Evolutionary conservation across 1,140 invertebrate species (phyloP), one percentile per base, ranked within the genome.

Genomic region (Plodia interpunctella): DNA sequence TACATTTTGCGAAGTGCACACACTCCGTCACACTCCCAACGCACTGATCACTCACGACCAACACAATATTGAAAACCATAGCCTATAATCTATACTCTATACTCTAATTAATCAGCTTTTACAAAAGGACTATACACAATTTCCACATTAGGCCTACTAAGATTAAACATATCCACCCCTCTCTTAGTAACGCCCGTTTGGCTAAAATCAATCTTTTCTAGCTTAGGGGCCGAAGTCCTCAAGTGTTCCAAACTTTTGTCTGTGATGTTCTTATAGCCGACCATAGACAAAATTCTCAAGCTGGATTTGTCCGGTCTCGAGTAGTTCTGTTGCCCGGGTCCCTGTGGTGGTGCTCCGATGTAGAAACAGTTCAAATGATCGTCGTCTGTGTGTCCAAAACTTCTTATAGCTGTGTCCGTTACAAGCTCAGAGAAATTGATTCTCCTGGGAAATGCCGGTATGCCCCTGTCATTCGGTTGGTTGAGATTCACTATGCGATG

Each of bases 221-320:
- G 74, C 62, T 88, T 80, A 0, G 92, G 92, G 0, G 92, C 92
- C 28, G 92, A 92, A 6, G 90, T 87, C 0, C 90, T 90, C 57
- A 94, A 80, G 71, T 94, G 93, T 15, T 87, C 66, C 10, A 95
- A 69, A 63, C 92, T 92, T n/a, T 90, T 79, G 72, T 94, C 91
- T 1, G 94, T 94, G 1, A 95, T 91, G 57, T 84, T 86, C 6
- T 90, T 80, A 78, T 92, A 95, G 54, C 94, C 92, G 49, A 92
- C 91, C 35, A 91, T 84, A 4, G 90, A 82, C 6, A 90, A 61
- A 0, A 80, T 77, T 17, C 82, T 63, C 0, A 88, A 30, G 32
- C 60, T 77, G 1, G 86, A 82, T 44, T 76, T 57, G 13, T 80
- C 72, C 0, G 86, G 83, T 25, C 86, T 64, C 0, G 62, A 57